Evolutionary conservation across 2,797 vertebrate species (phyloP).

Genomic region (Alca torda): DNA sequence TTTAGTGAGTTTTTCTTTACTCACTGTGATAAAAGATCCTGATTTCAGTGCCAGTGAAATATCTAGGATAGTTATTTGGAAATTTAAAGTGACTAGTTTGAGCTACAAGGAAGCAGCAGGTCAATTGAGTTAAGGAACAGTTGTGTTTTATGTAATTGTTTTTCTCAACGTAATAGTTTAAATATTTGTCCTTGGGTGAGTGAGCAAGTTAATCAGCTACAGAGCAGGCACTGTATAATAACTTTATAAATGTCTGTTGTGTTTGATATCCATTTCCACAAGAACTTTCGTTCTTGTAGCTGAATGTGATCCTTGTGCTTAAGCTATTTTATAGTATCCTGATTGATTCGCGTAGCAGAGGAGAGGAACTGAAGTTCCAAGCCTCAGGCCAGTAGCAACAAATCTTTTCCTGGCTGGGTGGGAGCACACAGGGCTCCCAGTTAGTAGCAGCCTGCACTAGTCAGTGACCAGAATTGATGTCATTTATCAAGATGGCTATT

Average conservation of each 20-base stretch:
- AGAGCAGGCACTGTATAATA: background rate
- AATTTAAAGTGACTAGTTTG: background rate
- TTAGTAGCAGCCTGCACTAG: background rate
- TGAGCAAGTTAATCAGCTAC: constrained; percentile 39
- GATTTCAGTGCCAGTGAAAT: background rate
- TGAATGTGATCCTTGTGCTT: background rate
- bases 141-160: background rate
- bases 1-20: background rate
- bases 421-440: background rate
- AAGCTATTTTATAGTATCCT: background rate
- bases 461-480: background rate
- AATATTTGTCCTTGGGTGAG: constrained; percentile 19
- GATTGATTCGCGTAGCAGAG: background rate
- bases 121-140: background rate
- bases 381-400: background rate
- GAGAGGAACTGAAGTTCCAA: background rate
- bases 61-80: background rate
- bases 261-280: constrained; percentile 2
- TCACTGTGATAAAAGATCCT: background rate
- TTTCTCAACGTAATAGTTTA: constrained; percentile 1
- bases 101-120: background rate
- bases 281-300: background rate
- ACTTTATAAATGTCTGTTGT: background rate
- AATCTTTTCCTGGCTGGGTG: background rate
- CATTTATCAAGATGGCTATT: background rate